phyloP scores from a whole-genome alignment of 2,888 invertebrate species.

The Ophion obscuratus region DNA sequence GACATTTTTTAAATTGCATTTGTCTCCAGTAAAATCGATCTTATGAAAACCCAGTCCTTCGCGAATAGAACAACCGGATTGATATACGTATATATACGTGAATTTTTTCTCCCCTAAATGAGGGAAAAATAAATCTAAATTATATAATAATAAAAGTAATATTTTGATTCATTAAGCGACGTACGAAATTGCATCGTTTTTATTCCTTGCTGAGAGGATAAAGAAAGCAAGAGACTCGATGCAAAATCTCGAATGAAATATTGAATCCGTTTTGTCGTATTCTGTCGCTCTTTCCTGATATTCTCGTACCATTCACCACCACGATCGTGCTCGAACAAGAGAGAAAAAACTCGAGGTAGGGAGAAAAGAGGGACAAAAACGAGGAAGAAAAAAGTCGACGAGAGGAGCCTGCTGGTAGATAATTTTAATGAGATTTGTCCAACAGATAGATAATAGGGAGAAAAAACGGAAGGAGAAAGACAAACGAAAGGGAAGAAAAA shows the following conservation, averaged over 20 bases:
- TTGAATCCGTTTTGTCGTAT: constrained; percentile 53
- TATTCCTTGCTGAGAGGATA: neutral
- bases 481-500: constrained; percentile 2
- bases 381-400: constrained; percentile 55
- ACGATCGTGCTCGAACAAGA: neutral
- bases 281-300: constrained; percentile 34
- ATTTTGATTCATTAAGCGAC: constrained; percentile 14
- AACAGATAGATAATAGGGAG: constrained; percentile 42
- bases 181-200: neutral
- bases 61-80: neutral
- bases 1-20: too few species aligned
- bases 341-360: constrained; percentile 1
- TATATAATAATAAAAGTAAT: neutral
- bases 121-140: neutral
- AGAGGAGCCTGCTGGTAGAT: constrained; percentile 72
- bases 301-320: constrained; percentile 21
- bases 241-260: constrained; percentile 46
- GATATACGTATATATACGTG: neutral
- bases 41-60: neutral
- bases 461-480: neutral
- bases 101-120: neutral
- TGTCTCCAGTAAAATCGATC: too few species aligned
- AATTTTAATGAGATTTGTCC: constrained; percentile 80
- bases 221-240: constrained; percentile 11
- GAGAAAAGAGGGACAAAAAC: constrained; percentile 6